Evolutionary conservation across 2,888 invertebrate species (phyloP), one percentile per base, ranked within the genome.

Genomic region (Achlya flavicornis): DNA sequence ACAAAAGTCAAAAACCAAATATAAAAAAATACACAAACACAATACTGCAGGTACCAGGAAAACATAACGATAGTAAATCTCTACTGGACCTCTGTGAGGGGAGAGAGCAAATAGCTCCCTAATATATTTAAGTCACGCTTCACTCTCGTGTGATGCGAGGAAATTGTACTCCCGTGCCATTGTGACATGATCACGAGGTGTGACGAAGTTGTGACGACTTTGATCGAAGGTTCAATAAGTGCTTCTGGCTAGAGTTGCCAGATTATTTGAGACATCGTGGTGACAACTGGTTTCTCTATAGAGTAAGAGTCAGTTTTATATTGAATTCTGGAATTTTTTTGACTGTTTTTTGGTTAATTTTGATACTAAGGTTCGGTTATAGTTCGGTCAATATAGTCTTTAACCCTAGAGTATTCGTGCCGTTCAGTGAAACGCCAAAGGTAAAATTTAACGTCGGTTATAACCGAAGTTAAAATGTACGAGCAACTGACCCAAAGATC

Each of bases 161-260:
- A 53, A 19, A 53, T 53, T 53, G 53, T 53, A 53, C 53, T 53
- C n/a, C 16, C 41, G 19, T 26, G 60, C 43, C 60, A 43, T 41
- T 26, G 41, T 43, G 60, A 43, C 43, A 43, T 19, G 8, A 48
- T 53, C 53, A 53, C 41, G 41, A 41, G 14, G 43, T 60, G 41
- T 41, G 60, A 41, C 41, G 43, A 26, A 53, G 53, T 53, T 60
- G 60, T 60, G 60, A 60, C 60, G 41, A 60, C 60, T 60, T 41
- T 60, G 60, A 60, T 60, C 60, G 60, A 60, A 60, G 41, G 26
- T 14, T 41, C 43, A 41, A 41, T 60, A 43, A 60, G 60, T 60
- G 60, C 35, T 60, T 41, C 26, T 60, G 53, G 6, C 53, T 16
- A 16, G 16, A 14, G 48, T 16, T 53, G 53, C 19, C 53, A 53